Conservation (phyloP, 2,797 vertebrate genomes). For the Myiotriccus ornatus region DNA sequence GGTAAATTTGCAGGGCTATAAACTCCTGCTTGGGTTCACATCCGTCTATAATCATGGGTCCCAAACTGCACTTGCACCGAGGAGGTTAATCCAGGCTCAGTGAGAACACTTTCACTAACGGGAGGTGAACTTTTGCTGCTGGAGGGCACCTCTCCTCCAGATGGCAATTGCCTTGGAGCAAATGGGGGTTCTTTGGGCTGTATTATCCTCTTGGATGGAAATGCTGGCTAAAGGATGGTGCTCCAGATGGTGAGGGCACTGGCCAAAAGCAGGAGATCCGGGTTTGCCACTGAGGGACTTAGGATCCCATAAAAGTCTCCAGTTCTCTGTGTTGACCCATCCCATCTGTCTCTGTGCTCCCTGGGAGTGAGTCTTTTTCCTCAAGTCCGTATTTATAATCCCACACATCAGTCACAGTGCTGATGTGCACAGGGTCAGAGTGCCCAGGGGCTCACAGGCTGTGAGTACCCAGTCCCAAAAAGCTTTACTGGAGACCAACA, state of each 20-base stretch:
- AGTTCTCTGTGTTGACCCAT: not conserved
- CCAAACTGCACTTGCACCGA: not conserved
- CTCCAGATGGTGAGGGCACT: not conserved
- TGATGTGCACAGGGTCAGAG: not conserved
- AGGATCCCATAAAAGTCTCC: not conserved
- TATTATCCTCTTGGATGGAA: not conserved
- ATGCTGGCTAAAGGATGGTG: not conserved
- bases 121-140: not conserved
- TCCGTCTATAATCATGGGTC: not conserved
- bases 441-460: fast-evolving
- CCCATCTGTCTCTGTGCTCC: not conserved
- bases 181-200: not conserved
- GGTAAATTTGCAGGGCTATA: not conserved
- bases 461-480: not conserved
- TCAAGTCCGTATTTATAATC: not conserved
- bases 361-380: not conserved
- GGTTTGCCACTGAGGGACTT: not conserved
- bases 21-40: not conserved
- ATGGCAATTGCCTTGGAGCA: not conserved
- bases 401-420: too few relatives aligned
- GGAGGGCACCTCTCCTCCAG: not conserved
- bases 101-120: not conserved
- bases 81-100: not conserved
- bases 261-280: not conserved
- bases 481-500: not conserved